Percentiles rank a stretch among this genome's conserved stretches.
Conservation (phyloP, 2,797 vertebrate genomes). For the Tiaroga cobitis region DNA sequence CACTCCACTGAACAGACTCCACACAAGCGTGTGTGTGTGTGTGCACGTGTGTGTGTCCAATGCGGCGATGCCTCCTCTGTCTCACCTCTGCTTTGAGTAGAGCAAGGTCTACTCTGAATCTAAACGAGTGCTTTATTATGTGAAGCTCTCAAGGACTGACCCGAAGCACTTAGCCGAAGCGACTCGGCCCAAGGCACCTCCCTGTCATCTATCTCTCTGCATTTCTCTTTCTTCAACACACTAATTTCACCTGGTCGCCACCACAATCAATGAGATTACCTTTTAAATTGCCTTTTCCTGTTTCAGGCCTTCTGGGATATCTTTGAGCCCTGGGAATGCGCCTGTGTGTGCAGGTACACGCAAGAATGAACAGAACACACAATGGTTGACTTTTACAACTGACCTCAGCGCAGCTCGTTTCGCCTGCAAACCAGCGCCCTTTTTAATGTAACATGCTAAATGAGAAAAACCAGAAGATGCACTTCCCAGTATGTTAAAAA, state of each 20-base stretch:
- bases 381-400: conserved; percentile 36
- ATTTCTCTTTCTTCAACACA: conserved; percentile 1
- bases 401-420: conserved; percentile 34
- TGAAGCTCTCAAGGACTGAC: conserved; percentile 45
- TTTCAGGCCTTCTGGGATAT: conserved; percentile 36
- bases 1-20: conserved; percentile 38
- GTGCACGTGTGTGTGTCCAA: conserved; percentile 20
- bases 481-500: not conserved
- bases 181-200: not conserved
- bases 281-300: conserved; percentile 49
- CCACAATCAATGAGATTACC: conserved; percentile 56
- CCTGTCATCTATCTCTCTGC: conserved; percentile 8
- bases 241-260: conserved; percentile 45
- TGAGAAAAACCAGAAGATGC: not conserved
- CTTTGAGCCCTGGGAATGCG: conserved; percentile 9
- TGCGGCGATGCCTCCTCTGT: conserved; percentile 31
- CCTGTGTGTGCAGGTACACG: not conserved
- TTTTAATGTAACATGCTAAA: not conserved
- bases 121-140: conserved; percentile 22
- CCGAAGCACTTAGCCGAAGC: conserved; percentile 14
- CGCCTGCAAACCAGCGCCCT: not conserved
- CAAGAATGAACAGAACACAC: conserved; percentile 26
- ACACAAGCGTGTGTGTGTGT: conserved; percentile 13
- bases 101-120: conserved; percentile 57
- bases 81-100: conserved; percentile 43